Evolutionary conservation across 2,113 vertebrate species (phyloP), one percentile per base, ranked within the genome.

Genomic region (Anoplopoma fimbria): DNA sequence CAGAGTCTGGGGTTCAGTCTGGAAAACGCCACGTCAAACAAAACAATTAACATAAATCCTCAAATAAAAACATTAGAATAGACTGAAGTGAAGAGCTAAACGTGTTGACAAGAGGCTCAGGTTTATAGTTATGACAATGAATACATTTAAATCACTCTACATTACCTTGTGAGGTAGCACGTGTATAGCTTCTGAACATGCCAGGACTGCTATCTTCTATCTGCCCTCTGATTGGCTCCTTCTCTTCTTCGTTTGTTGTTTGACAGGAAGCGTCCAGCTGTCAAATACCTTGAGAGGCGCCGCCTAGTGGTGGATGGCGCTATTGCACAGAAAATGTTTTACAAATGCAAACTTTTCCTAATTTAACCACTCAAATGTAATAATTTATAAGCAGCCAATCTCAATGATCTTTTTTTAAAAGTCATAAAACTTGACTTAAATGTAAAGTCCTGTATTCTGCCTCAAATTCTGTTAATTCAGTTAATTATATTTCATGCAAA

Each of bases 241-340:
- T 23, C 2, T 80, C 86, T 90, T 86, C 86, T 76, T 88, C 81
- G 69, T 45, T 27, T 17, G 4, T 40, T 36, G 1, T 25, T 34
- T 21, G 0, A 14, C 4, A 6, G 53, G 23, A 65, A 42, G 21
- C 7, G 17, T 9, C 23, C 8, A 4, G 9, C 21, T 2, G 4
- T 10, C 25, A 19, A 2, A 49, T 3, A 2, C 6, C 1, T 0
- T 4, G 6, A 0, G 6, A 15, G 51, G 25, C 81, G 62, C 69
- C 87, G 1, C 29, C 85, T 49, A 9, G 15, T 42, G 77, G 58
- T 25, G 36, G 29, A 4, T 25, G 13, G 34, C 2, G 2, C 0
- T 53, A 40, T n/a, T 61, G 12, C n/a, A 1, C n/a, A 14, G n/a
- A 38, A 47, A 38, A 27, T 14, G 0, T 60, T 25, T 29, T 13